These are phyloP conservation scores for Liasis olivaceus DNA, from an alignment of 2,797 vertebrate species.

Conservation along the genomic window DNA sequence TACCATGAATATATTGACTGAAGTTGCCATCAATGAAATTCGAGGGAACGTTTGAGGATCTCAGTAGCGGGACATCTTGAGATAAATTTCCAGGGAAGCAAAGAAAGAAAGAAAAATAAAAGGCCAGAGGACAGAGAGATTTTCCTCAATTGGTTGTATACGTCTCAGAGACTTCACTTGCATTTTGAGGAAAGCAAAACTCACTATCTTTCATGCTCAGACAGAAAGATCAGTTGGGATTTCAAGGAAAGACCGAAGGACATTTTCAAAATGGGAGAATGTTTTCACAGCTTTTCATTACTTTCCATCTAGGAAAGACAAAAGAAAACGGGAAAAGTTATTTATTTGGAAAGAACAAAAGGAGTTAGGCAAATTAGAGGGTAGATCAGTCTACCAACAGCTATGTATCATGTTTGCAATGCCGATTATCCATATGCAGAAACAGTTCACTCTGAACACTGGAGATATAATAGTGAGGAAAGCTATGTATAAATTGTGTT, in stretches of 20 bases:
- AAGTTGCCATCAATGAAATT: neutral
- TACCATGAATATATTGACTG: neutral
- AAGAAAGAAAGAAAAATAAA: neutral
- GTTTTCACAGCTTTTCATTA: neutral
- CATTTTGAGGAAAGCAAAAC: neutral
- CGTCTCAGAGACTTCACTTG: neutral
- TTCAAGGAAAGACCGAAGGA: neutral
- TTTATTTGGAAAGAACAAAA: neutral
- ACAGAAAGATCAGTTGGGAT: neutral
- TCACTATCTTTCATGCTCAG: neutral
- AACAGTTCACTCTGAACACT: neutral
- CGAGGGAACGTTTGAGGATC: neutral
- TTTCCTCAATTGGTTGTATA: neutral
- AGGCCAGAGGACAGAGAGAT: neutral
- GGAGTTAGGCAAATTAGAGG: neutral
- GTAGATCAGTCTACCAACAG: neutral
- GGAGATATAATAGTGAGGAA: neutral
- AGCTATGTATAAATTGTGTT: neutral
- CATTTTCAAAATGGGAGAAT: neutral
- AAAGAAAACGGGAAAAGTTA: neutral
- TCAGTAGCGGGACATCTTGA: neutral
- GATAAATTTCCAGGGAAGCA: neutral
- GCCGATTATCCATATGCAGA: neutral
- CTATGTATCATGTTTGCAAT: neutral
- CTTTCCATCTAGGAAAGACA: neutral